Evolutionary conservation across 2,888 invertebrate species (phyloP).

Genomic region (Ditula angustiorana): DNA sequence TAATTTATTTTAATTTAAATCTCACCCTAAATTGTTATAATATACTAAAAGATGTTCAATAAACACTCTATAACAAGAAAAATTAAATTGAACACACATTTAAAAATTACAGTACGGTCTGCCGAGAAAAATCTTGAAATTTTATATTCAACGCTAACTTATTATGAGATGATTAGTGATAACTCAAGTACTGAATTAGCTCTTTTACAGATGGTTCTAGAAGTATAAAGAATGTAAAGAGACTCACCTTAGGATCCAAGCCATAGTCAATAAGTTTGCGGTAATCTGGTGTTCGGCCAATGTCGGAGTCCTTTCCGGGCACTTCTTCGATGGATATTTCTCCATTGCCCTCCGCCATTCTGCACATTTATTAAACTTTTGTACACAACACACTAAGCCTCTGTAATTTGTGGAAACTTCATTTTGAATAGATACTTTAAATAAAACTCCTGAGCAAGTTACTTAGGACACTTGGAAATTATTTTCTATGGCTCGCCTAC

Average conservation of each 20-base stretch:
- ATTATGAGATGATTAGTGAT: not conserved
- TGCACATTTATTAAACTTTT: conserved; percentile 80
- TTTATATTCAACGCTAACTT: not conserved
- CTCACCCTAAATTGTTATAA: too few relatives aligned
- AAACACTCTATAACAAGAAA: not conserved
- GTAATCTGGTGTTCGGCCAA: conserved; percentile 95
- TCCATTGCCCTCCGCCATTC: conserved; percentile 95
- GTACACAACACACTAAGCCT: conserved; percentile 75
- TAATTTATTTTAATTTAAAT: not conserved
- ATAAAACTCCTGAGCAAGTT: conserved; percentile 49
- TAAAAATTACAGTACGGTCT: not conserved
- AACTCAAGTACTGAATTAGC: not conserved
- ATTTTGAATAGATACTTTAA: conserved; percentile 37
- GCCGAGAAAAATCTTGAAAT: not conserved
- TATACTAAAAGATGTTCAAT: not conserved
- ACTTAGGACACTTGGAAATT: conserved; percentile 53
- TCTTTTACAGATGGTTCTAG: not conserved
- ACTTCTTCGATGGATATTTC: conserved; percentile 91
- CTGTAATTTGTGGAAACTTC: conserved; percentile 43
- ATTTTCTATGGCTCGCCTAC: conserved; percentile 63
- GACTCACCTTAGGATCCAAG: conserved; percentile 94
- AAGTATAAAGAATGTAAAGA: not conserved
- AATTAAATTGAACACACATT: not conserved
- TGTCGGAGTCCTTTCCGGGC: conserved; percentile 88
- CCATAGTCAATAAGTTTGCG: conserved; percentile 98